Percentiles rank a stretch among this genome's conserved stretches.
Conservation (phyloP, 2,113 vertebrate species). For the Orientallactaga bullata region DNA sequence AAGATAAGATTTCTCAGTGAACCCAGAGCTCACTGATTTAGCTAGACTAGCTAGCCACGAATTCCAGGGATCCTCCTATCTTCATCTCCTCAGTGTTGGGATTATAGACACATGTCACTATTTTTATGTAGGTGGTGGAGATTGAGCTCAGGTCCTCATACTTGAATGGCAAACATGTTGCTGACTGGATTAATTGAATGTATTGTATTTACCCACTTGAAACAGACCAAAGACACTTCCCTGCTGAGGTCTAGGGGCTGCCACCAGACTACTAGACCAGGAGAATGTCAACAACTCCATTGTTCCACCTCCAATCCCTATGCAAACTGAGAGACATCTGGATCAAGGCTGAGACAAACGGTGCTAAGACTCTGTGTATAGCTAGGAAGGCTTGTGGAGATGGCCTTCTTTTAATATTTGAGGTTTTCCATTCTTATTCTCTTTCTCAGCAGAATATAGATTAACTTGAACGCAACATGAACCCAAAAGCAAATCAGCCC, state of each 20-base stretch:
- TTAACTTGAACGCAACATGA: background rate
- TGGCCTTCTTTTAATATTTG: background rate
- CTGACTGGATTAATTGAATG: too few species aligned
- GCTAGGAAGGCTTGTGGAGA: background rate
- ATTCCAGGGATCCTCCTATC: too few species aligned
- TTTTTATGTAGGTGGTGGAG: too few species aligned
- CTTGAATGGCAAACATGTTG: too few species aligned
- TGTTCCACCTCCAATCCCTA: background rate
- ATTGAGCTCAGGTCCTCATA: too few species aligned
- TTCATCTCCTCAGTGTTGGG: too few species aligned
- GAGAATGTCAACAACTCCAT: background rate
- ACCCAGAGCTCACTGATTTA: too few species aligned
- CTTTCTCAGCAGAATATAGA: background rate
- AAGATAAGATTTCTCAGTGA: too few species aligned
- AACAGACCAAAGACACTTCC: conserved; percentile 40
- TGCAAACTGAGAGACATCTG: background rate
- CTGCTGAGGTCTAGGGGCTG: fast-evolving
- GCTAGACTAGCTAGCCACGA: too few species aligned
- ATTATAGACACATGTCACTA: too few species aligned
- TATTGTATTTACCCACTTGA: conserved; percentile 18
- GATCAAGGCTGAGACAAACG: background rate
- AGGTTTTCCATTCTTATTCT: background rate
- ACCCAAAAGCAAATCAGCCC: background rate
- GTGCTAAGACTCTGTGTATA: background rate
- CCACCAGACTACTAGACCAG: background rate